Evolutionary conservation across 2,113 vertebrate species (phyloP), one percentile per base, ranked within the genome.

Genomic region (Anhinga rufa): DNA sequence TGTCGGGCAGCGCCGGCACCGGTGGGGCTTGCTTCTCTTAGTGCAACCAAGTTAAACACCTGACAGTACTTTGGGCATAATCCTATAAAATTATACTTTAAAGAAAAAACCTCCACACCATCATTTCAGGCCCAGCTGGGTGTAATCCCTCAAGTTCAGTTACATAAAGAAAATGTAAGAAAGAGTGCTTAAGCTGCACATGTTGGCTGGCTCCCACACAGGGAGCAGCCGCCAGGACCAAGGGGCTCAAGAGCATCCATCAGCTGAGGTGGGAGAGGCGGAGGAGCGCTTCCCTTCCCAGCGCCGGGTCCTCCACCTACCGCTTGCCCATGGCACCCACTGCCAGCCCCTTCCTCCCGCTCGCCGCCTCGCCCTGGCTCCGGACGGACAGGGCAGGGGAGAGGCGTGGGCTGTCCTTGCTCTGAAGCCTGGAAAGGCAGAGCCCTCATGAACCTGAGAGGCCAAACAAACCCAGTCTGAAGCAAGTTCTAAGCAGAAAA

Each of bases 381-480:
- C 3, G 1, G 17, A 32, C 2, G 3, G 42, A 44, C 15, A 16
- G 28, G 44, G 17, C 55, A 55, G 14, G 42, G 14, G 7, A 69
- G 14, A 54, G 36, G 13, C 8, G 5, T 4, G 25, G 38, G 36
- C 17, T 16, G 7, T 26, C 58, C 62, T 44, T 42, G 19, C 51
- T 64, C 26, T 38, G 36, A 69, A 80, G 12, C 10, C 38, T 64
- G 57, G 52, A 55, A 64, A 22, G 29, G 34, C 64, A 77, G 31
- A 86, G 52, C 26, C n/a, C 16, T 34, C 24, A 12, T 0, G 3
- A 58, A 11, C 7, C 14, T 1, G 3, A 71, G 28, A 0, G 0
- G 57, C 7, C 52, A 54, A 51, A 78, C 10, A 61, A 48, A 79
- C 54, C 32, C 42, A 22, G 21, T 21, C n/a, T 18, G 10, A 54